Percentiles rank a stretch among this genome's conserved stretches.
phyloP scores from a whole-genome alignment of 2,888 invertebrate genomes.

The Drosophila formosana region DNA sequence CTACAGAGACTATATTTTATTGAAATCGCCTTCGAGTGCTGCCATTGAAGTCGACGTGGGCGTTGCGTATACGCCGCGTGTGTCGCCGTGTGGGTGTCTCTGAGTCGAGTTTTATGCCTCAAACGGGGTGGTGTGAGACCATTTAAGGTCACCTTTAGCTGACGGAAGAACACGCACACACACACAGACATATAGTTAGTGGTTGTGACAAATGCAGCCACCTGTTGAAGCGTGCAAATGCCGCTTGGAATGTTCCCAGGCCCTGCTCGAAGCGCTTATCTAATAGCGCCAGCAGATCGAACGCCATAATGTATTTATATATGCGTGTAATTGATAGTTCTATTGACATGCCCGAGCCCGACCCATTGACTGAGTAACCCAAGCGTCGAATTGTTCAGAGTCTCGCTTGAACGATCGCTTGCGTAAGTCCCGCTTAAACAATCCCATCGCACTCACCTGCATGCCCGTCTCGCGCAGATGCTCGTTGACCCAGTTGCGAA shows the following conservation, averaged over 20 bases:
- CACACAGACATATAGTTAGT: background rate
- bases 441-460: slow-evolving; percentile 86
- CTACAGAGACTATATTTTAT: background rate
- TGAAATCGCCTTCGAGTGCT: slow-evolving; percentile 38
- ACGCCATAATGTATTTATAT: slow-evolving; percentile 11
- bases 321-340: slow-evolving; percentile 54
- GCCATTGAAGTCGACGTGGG: slow-evolving; percentile 55
- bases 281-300: slow-evolving; percentile 1
- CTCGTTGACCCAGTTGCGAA: slow-evolving; percentile 99
- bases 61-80: slow-evolving; percentile 58
- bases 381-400: slow-evolving; percentile 43
- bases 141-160: slow-evolving; percentile 49
- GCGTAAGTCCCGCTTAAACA: background rate
- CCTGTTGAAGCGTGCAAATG: slow-evolving; percentile 45
- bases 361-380: slow-evolving; percentile 63
- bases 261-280: slow-evolving; percentile 58
- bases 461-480: slow-evolving; percentile 90
- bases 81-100: slow-evolving; percentile 32
- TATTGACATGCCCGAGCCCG: slow-evolving; percentile 43
- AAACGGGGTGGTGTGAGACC: slow-evolving; percentile 31
- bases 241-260: slow-evolving; percentile 44
- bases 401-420: slow-evolving; percentile 47
- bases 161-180: slow-evolving; percentile 56
- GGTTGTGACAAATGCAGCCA: slow-evolving; percentile 17
- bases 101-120: slow-evolving; percentile 16